phyloP scores from a whole-genome alignment of 1,140 invertebrate species.

The Neodiprion fabricii region DNA sequence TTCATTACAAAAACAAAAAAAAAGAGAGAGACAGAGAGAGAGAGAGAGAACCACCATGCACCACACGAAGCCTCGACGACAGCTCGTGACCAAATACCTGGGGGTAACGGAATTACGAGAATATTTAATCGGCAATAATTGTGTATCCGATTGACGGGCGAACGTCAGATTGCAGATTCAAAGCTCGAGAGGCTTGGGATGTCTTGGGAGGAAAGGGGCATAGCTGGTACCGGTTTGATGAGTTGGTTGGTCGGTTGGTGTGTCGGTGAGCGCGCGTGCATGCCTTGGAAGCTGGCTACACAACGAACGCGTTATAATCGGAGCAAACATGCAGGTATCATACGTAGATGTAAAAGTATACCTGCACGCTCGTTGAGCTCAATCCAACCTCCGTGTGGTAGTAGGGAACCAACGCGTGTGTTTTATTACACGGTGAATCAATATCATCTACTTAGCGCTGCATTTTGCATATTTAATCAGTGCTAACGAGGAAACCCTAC shows the following conservation, averaged over 20 bases:
- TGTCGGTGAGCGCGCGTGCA: not conserved
- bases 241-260: not conserved
- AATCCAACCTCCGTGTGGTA: not conserved
- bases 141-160: slow-evolving; percentile 2
- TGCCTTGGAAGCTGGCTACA: not conserved
- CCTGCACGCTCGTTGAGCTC: not conserved
- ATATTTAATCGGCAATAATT: slow-evolving; percentile 6
- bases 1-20: not conserved
- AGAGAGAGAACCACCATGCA: not conserved
- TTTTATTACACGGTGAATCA: slow-evolving; percentile 5
- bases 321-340: slow-evolving; percentile 1
- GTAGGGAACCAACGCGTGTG: not conserved
- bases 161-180: slow-evolving; percentile 1
- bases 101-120: not conserved
- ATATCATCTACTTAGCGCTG: slow-evolving; percentile 4
- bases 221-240: slow-evolving; percentile 6
- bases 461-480: slow-evolving; percentile 7
- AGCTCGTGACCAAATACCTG: not conserved
- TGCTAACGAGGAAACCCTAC: slow-evolving; percentile 1
- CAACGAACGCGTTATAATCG: not conserved
- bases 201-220: not conserved
- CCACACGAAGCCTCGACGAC: not conserved
- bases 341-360: slow-evolving; percentile 1
- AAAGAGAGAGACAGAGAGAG: no score
- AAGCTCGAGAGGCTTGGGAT: not conserved